phyloP scores from a whole-genome alignment of 2,113 vertebrate species.

The Rhinoderma darwinii region DNA sequence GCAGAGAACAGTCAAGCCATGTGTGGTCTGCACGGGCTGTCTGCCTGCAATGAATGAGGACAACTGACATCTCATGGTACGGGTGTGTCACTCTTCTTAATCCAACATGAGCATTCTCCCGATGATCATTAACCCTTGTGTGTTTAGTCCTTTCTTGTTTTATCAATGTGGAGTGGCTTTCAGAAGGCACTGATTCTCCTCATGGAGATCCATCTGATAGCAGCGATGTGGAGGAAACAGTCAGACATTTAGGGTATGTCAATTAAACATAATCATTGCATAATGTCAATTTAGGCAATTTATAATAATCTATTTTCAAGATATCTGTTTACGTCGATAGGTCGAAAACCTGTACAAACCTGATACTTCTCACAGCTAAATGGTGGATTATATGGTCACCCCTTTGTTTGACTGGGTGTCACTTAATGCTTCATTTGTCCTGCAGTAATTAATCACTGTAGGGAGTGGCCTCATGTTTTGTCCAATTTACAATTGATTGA shows the following conservation, averaged over 20 bases:
- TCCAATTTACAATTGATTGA: too few species aligned
- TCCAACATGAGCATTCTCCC: not conserved
- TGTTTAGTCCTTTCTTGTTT: not conserved
- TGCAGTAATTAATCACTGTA: too few species aligned
- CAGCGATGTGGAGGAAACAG: too few species aligned
- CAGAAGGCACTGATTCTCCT: not conserved
- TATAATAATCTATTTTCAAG: too few species aligned
- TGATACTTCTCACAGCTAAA: not conserved
- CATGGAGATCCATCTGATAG: too few species aligned
- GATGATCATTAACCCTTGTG: not conserved
- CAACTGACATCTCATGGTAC: slow-evolving; percentile 15
- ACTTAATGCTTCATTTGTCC: too few species aligned
- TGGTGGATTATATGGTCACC: not conserved
- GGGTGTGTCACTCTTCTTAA: not conserved
- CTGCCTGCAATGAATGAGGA: not conserved
- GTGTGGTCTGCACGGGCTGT: not conserved
- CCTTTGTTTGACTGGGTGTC: not conserved
- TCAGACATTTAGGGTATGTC: too few species aligned
- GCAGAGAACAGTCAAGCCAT: slow-evolving; percentile 19
- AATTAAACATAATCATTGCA: too few species aligned
- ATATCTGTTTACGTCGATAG: too few species aligned
- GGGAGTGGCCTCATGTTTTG: too few species aligned
- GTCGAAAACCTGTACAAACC: not conserved
- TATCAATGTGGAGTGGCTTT: not conserved
- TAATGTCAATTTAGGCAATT: too few species aligned